These are phyloP conservation scores for Gadus macrocephalus DNA, from an alignment of 2,113 vertebrate genomes.

Conservation along the genomic window DNA sequence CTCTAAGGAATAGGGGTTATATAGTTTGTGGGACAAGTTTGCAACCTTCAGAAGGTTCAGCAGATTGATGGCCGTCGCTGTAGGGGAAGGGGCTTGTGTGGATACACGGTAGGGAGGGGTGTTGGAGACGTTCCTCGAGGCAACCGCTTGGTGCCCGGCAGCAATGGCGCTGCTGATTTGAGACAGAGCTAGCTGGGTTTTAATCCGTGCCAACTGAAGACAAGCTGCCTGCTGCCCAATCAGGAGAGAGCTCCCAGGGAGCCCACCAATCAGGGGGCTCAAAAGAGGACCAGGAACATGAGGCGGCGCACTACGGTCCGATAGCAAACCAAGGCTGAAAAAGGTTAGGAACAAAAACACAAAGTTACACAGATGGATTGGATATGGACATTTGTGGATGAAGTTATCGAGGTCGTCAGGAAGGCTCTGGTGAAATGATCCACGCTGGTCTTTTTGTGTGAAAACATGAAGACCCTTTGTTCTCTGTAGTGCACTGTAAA, in stretches of 20 bases:
- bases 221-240: constrained; percentile 82
- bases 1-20: constrained; percentile 79
- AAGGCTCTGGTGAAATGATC: too few relatives aligned
- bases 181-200: constrained; percentile 82
- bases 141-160: constrained; percentile 50
- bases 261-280: constrained; percentile 34
- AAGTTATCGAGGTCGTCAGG: constrained; percentile 13
- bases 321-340: constrained; percentile 93
- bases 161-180: constrained; percentile 73
- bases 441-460: too few relatives aligned
- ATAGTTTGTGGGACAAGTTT: constrained; percentile 85
- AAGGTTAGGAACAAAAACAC: constrained; percentile 54
- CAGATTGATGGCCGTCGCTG: constrained; percentile 73
- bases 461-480: too few relatives aligned
- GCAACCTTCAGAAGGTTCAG: constrained; percentile 78
- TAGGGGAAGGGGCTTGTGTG: constrained; percentile 33
- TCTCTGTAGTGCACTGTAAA: too few relatives aligned
- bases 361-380: constrained; percentile 66
- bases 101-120: not conserved
- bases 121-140: constrained; percentile 15
- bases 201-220: constrained; percentile 85
- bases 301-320: constrained; percentile 82
- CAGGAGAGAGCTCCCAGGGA: constrained; percentile 74
- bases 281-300: constrained; percentile 77
- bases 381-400: constrained; percentile 13